Evolutionary conservation across 2,888 invertebrate genomes (phyloP), one percentile per base, ranked within the genome.

Genomic region (Patella caerulea): DNA sequence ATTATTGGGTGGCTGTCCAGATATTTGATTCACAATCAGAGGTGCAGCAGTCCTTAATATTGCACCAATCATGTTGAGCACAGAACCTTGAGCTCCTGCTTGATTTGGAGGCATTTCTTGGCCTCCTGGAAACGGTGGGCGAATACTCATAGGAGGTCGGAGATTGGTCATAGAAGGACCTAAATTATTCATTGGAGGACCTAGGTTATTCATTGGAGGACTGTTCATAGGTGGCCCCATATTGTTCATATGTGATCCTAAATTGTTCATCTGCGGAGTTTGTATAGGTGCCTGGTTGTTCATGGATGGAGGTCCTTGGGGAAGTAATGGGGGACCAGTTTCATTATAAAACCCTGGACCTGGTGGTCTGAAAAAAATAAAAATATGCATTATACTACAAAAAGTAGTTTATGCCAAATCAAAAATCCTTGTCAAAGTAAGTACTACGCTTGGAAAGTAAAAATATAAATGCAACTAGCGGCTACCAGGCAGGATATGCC

Each of bases 271-370:
- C 7, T 81, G 83, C 24, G 80, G 79, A 54, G 75, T 73, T 53
- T 75, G 79, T 15, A 73, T 78, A 29, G 76, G 72, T 54, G 79
- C 75, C 74, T 76, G 78, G 19, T 78, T 76, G 73, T 75, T 81
- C 15, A 52, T 76, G 11, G 75, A 56, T 71, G 79, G 78, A 19
- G 81, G 81, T 29, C 80, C 79, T 73, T 83, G 76, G 52, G 78
- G 79, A 71, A 71, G 53, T 72, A 77, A 72, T 54, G 76, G 78
- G n/a, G 73, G 79, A 29, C 78, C 81, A 45, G 82, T 78, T 53
- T 86, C 86, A 72, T 75, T 84, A 79, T 85, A 85, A 77, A 86
- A 86, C 52, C 86, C 19, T 65, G n/a, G n/a, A 65, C 19, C 85
- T 15, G 83, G 71, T 24, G 83, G 83, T 55, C 86, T 86, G 77